Percentiles rank a stretch among this genome's conserved stretches.
These are phyloP conservation scores for Bhutanitis thaidina DNA, from an alignment of 2,888 invertebrate genomes.

Conservation along the genomic window DNA sequence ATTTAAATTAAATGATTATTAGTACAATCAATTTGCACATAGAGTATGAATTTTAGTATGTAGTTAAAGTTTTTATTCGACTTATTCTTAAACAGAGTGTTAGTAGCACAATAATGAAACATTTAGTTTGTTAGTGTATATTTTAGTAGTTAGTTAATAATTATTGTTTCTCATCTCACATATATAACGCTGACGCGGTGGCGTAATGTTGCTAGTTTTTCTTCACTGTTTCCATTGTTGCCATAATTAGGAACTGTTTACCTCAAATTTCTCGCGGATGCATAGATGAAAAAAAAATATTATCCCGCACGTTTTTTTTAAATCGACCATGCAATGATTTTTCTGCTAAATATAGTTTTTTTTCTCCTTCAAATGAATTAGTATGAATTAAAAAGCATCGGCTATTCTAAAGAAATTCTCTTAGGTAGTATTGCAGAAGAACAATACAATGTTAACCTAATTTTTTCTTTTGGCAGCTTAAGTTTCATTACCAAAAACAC, in stretches of 20 bases:
- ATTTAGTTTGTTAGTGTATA: slow-evolving; percentile 50
- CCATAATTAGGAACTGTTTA: slow-evolving; percentile 71
- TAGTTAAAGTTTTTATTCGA: slow-evolving; percentile 43
- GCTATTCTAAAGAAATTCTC: slow-evolving; percentile 18
- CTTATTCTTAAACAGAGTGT: slow-evolving; percentile 31
- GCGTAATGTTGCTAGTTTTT: slow-evolving; percentile 19
- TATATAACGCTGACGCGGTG: neutral
- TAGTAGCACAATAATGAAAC: slow-evolving; percentile 48
- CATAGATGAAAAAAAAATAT: slow-evolving; percentile 26
- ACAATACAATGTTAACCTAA: neutral
- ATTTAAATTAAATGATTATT: slow-evolving; percentile 38
- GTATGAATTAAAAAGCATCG: slow-evolving; percentile 22
- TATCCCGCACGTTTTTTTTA: slow-evolving; percentile 4
- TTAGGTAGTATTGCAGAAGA: neutral
- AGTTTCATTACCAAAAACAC: neutral
- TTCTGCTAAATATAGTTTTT: neutral
- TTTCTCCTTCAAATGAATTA: slow-evolving; percentile 13
- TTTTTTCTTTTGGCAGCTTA: slow-evolving; percentile 5
- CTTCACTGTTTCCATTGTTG: slow-evolving; percentile 60
- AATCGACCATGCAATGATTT: slow-evolving; percentile 12
- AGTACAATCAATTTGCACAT: slow-evolving; percentile 67
- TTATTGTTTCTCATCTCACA: slow-evolving; percentile 29
- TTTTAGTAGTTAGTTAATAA: slow-evolving; percentile 51
- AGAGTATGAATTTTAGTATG: slow-evolving; percentile 41
- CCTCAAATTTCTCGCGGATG: slow-evolving; percentile 48